Percentiles rank a stretch among this genome's conserved stretches.
These are phyloP conservation scores for Rhagonycha fulva DNA, from an alignment of 2,888 invertebrate genomes.

Conservation along the genomic window DNA sequence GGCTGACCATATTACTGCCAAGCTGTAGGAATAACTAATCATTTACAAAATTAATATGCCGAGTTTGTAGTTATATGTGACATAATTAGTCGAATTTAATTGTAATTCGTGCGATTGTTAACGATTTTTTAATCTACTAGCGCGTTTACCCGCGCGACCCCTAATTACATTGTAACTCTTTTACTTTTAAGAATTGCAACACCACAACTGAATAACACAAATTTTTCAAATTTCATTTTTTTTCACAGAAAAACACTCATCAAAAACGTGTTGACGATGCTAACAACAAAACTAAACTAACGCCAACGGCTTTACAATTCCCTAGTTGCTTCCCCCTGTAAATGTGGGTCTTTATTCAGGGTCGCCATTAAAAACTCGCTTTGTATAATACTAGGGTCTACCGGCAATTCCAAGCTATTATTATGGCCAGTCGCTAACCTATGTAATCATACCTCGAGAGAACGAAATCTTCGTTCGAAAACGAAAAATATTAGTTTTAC, in stretches of 20 bases:
- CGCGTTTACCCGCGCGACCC: background rate
- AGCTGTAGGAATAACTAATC: constrained; percentile 34
- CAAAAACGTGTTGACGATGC: constrained; percentile 43
- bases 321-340: constrained; percentile 46
- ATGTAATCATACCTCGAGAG: constrained; percentile 19
- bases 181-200: background rate
- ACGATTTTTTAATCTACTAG: background rate
- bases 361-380: constrained; percentile 56
- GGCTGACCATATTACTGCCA: constrained; percentile 11
- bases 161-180: background rate
- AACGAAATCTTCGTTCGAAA: constrained; percentile 19
- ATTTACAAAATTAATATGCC: constrained; percentile 36
- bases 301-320: constrained; percentile 41
- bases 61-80: constrained; percentile 28
- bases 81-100: constrained; percentile 37
- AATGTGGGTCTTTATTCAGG: constrained; percentile 49
- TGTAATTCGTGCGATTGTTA: constrained; percentile 18
- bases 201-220: background rate
- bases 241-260: constrained; percentile 14
- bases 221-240: constrained; percentile 5
- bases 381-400: constrained; percentile 45
- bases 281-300: constrained; percentile 48
- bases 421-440: constrained; percentile 41
- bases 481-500: background rate
- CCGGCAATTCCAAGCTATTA: constrained; percentile 49